Conservation (phyloP, 64 coral and sea anemone genomes). For the Porites australiensis region DNA sequence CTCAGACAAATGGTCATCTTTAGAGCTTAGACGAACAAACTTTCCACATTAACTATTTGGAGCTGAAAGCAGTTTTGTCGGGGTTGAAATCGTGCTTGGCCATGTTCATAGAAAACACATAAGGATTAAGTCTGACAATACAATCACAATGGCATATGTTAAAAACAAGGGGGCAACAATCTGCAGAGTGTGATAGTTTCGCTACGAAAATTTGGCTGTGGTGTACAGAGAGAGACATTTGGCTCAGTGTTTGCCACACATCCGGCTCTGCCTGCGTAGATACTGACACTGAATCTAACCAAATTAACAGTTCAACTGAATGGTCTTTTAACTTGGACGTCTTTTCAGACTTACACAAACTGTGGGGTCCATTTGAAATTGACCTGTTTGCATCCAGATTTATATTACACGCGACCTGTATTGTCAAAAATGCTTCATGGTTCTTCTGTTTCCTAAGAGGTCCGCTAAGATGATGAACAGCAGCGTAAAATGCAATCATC, state of each 20-base stretch:
- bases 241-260: constrained; percentile 46
- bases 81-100: constrained; percentile 33
- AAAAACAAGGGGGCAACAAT: constrained; percentile 27
- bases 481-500: too few species aligned
- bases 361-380: constrained; percentile 1
- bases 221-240: constrained; percentile 1
- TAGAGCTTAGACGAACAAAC: constrained; percentile 24
- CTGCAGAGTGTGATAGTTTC: constrained; percentile 17
- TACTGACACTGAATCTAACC: constrained; percentile 20
- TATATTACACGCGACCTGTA: not conserved
- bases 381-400: constrained; percentile 24
- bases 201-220: constrained; percentile 31
- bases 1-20: constrained; percentile 8
- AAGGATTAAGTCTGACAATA: constrained; percentile 37
- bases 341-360: not conserved
- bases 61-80: constrained; percentile 60
- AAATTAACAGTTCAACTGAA: constrained; percentile 13
- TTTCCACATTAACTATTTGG: constrained; percentile 36
- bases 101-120: constrained; percentile 20
- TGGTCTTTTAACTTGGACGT: constrained; percentile 11
- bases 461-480: too few species aligned
- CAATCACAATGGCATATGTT: constrained; percentile 27
- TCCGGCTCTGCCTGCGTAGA: constrained; percentile 7
- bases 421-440: too few species aligned
- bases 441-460: too few species aligned